A percentile compares a stretch with the other conserved stretches of the same genome.
These are phyloP conservation scores for Andrena minutula DNA, from an alignment of 2,888 invertebrate genomes.

Conservation along the genomic window DNA sequence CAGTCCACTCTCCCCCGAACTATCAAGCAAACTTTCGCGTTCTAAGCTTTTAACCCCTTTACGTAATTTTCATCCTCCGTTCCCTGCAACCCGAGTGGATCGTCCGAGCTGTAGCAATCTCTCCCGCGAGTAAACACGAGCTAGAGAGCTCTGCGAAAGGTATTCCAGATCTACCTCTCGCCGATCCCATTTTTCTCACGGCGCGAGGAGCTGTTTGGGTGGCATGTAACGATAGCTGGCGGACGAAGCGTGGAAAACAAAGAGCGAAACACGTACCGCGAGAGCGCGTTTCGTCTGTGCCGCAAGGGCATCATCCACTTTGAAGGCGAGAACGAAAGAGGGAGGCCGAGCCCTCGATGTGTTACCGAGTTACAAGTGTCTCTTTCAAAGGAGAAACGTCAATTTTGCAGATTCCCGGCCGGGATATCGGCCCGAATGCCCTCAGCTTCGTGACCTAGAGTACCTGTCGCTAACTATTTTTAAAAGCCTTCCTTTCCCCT, in stretches of 20 bases:
- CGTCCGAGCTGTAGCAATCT: background rate
- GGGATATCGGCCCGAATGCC: conserved; percentile 54
- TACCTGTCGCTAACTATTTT: conserved; percentile 60
- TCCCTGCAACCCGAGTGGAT: background rate
- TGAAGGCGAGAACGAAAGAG: conserved; percentile 15
- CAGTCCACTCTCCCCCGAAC: background rate
- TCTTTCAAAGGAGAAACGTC: conserved; percentile 54
- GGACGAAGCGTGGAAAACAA: background rate
- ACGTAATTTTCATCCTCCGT: background rate
- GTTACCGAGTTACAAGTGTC: conserved; percentile 58
- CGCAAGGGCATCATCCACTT: conserved; percentile 50
- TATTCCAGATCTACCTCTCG: no score
- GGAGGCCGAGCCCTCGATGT: conserved; percentile 29
- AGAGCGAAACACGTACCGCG: background rate
- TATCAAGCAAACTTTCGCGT: conserved; percentile 16
- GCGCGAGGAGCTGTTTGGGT: background rate
- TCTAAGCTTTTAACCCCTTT: conserved; percentile 5
- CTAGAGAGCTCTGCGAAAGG: background rate
- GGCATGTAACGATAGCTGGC: background rate
- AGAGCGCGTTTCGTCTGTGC: background rate
- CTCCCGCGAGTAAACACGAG: background rate
- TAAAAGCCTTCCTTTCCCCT: conserved; percentile 46
- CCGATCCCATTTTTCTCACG: no score
- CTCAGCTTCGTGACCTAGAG: conserved; percentile 67
- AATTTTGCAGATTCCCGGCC: conserved; percentile 64